Percentiles rank a stretch among this genome's conserved stretches.
Evolutionary conservation across 2,797 vertebrate genomes (phyloP).

Genomic region (Pampus argenteus): DNA sequence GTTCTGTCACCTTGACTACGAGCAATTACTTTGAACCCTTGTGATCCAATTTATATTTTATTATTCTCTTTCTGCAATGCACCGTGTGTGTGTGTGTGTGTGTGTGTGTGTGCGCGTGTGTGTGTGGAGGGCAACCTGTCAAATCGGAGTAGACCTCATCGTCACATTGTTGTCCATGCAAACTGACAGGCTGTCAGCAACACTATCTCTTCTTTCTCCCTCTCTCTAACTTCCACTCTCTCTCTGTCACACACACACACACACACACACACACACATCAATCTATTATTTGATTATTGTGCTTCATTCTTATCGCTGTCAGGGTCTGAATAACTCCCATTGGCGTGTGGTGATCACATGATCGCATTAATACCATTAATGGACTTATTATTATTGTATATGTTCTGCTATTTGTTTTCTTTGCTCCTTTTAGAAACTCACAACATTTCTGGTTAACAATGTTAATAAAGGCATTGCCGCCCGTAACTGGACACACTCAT

Average conservation of each 20-base stretch:
- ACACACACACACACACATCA: constrained; percentile 3
- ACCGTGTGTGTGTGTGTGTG: constrained; percentile 4
- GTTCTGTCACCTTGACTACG: constrained; percentile 33
- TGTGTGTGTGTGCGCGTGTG: constrained; percentile 21
- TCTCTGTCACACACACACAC: not conserved
- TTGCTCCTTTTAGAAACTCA: not conserved
- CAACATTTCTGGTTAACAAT: not conserved
- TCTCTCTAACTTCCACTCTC: constrained; percentile 10
- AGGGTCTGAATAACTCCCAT: not conserved
- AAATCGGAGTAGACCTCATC: constrained; percentile 64
- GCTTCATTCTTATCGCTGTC: constrained; percentile 14
- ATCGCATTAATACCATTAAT: not conserved
- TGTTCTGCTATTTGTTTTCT: not conserved
- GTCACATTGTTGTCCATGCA: constrained; percentile 62
- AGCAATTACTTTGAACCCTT: constrained; percentile 29
- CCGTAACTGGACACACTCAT: no score
- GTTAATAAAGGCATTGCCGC: not conserved
- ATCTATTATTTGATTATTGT: constrained; percentile 9
- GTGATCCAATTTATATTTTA: constrained; percentile 33
- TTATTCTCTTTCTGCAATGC: constrained; percentile 25
- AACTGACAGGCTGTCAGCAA: constrained; percentile 75
- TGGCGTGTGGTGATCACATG: not conserved
- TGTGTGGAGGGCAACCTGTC: constrained; percentile 54
- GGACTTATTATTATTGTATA: no score
- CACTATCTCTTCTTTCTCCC: constrained; percentile 45